Conservation (phyloP, 2,888 invertebrate species). For the Drosophila histrio region DNA sequence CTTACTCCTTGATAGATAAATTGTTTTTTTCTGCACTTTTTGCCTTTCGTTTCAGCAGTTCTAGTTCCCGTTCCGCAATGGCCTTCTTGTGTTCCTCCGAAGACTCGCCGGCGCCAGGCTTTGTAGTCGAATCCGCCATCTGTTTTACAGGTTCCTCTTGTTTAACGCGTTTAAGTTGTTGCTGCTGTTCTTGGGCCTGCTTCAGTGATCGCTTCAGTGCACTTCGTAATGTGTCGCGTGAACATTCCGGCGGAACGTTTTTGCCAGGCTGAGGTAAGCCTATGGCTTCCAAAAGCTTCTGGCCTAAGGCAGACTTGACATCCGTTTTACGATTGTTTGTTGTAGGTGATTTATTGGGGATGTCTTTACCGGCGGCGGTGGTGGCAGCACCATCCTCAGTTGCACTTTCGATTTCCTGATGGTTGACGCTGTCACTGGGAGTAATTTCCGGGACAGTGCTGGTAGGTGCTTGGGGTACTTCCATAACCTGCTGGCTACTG, state of each 20-base stretch:
- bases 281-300: conserved; percentile 79
- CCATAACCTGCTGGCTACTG: background rate
- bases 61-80: conserved; percentile 64
- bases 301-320: conserved; percentile 70
- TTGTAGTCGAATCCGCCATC: conserved; percentile 81
- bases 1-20: conserved; percentile 55
- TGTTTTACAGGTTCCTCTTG: conserved; percentile 76
- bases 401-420: background rate
- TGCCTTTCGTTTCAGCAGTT: conserved; percentile 66
- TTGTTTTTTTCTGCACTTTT: conserved; percentile 44
- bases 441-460: conserved; percentile 40
- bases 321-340: conserved; percentile 50
- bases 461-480: conserved; percentile 50
- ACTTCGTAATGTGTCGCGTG: conserved; percentile 71
- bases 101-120: conserved; percentile 59
- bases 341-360: conserved; percentile 6
- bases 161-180: conserved; percentile 69
- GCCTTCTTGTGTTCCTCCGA: conserved; percentile 71
- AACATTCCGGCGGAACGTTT: conserved; percentile 46
- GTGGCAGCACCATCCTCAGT: conserved; percentile 1
- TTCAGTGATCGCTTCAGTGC: conserved; percentile 79
- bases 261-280: conserved; percentile 72
- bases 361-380: background rate
- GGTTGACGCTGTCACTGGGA: background rate
- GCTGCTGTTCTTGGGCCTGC: conserved; percentile 79